Percentiles rank a stretch among this genome's conserved stretches.
These are phyloP conservation scores for Hylomyscus alleni DNA, from an alignment of 2,797 vertebrate genomes.

Conservation along the genomic window DNA sequence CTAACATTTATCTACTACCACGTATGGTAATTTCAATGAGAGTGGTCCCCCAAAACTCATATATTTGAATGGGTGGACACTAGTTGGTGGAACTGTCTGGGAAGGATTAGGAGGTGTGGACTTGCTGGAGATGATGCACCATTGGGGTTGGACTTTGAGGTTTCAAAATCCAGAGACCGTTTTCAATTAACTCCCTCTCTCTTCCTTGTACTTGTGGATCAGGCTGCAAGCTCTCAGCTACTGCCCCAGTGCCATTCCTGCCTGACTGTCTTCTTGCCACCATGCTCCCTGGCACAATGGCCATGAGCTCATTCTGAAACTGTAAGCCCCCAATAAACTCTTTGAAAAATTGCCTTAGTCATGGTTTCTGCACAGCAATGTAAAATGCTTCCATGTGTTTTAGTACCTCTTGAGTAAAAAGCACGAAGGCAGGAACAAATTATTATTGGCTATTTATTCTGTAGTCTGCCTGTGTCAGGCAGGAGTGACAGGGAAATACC, in stretches of 20 bases:
- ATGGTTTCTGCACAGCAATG: neutral
- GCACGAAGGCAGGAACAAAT: constrained; percentile 1
- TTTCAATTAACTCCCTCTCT: neutral
- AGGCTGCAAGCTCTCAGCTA: neutral
- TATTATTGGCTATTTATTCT: neutral
- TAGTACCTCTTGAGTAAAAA: constrained; percentile 12
- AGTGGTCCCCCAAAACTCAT: too few relatives aligned
- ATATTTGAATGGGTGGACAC: neutral
- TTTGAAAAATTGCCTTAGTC: neutral
- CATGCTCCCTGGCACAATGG: too few relatives aligned
- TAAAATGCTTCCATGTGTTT: neutral
- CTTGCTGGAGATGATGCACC: neutral
- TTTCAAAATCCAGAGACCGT: neutral
- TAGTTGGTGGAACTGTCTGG: neutral
- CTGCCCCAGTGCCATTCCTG: neutral
- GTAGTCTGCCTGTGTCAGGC: neutral
- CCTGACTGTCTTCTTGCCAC: neutral
- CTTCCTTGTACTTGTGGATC: neutral
- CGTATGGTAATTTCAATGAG: neutral
- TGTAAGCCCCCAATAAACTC: neutral
- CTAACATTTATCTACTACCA: neutral
- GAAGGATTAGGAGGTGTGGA: neutral
- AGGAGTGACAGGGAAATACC: neutral
- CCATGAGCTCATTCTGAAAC: neutral
- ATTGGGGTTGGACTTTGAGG: neutral